phyloP scores from a whole-genome alignment of 2,888 invertebrate genomes.

The Pherbina coryleti region DNA sequence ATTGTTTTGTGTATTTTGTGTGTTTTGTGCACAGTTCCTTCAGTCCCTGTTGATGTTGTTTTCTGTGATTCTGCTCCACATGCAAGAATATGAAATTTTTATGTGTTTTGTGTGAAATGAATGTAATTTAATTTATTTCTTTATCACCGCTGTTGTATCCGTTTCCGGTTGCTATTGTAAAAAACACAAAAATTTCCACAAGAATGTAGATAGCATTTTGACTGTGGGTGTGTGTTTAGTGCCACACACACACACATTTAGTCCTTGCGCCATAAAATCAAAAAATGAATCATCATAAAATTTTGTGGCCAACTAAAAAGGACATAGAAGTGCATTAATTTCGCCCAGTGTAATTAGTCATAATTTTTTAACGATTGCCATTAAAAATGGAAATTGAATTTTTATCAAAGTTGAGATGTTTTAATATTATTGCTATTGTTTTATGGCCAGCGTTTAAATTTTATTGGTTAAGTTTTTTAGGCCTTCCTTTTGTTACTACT shows the following conservation, averaged over 20 bases:
- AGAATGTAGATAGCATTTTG: background rate
- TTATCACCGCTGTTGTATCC: background rate
- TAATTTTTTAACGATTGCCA: conserved; percentile 13
- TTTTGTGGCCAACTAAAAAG: background rate
- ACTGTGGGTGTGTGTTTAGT: background rate
- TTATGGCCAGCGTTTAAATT: background rate
- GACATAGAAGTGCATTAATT: background rate
- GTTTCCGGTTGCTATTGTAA: background rate
- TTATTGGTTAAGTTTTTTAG: background rate
- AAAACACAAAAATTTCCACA: background rate
- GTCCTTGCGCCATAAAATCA: background rate
- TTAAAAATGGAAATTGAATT: background rate
- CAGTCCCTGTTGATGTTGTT: too few species aligned
- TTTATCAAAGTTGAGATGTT: background rate
- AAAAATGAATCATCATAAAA: conserved; percentile 1
- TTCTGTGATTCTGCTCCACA: background rate
- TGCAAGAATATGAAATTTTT: background rate
- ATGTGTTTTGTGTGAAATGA: background rate
- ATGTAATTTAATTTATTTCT: conserved; percentile 10
- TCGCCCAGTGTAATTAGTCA: conserved; percentile 4
- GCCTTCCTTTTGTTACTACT: background rate
- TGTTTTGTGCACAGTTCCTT: too few species aligned
- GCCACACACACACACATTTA: background rate
- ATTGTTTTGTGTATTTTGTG: background rate
- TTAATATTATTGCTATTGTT: background rate